Conservation (phyloP, 2,113 vertebrate species). For the Machaerirhynchus nigripectus region DNA sequence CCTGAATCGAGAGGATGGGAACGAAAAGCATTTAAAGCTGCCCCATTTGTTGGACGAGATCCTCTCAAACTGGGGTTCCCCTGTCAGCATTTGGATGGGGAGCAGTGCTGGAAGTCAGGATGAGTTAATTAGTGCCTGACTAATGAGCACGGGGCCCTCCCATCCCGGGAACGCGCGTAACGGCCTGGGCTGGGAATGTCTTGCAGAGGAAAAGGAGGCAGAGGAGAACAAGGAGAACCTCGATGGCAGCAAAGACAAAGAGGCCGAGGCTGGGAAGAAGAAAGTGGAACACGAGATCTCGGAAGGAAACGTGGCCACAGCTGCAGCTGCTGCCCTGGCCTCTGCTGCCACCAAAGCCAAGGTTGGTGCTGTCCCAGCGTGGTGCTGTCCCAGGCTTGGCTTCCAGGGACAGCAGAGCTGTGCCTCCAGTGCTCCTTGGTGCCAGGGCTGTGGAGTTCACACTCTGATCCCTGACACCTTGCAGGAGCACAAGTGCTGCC, state of each 20-base stretch:
- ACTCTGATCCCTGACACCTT: neutral
- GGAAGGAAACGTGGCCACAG: slow-evolving; percentile 94
- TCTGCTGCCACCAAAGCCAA: slow-evolving; percentile 99
- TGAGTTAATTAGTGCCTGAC: neutral
- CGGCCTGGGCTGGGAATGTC: neutral
- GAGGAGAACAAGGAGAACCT: slow-evolving; percentile 85
- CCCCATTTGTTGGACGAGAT: neutral
- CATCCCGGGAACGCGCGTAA: rapidly evolving
- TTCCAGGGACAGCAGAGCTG: neutral
- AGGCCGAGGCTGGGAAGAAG: slow-evolving; percentile 82
- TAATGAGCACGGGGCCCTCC: rapidly evolving
- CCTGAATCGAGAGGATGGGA: neutral
- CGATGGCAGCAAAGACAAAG: slow-evolving; percentile 76
- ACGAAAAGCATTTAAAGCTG: neutral
- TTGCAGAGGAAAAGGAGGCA: slow-evolving; percentile 82
- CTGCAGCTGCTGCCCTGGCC: slow-evolving; percentile 93
- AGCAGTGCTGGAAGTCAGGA: neutral
- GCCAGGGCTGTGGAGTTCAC: rapidly evolving
- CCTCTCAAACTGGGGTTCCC: neutral
- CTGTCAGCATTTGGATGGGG: rapidly evolving
- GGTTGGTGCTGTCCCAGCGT: slow-evolving; percentile 70
- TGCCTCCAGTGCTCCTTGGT: neutral
- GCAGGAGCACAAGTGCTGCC: neutral
- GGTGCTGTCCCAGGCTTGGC: neutral
- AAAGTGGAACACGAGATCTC: slow-evolving; percentile 90